Percentiles rank a stretch among this genome's conserved stretches.
Evolutionary conservation across 2,888 invertebrate genomes (phyloP).

Genomic region (Panopea generosa): DNA sequence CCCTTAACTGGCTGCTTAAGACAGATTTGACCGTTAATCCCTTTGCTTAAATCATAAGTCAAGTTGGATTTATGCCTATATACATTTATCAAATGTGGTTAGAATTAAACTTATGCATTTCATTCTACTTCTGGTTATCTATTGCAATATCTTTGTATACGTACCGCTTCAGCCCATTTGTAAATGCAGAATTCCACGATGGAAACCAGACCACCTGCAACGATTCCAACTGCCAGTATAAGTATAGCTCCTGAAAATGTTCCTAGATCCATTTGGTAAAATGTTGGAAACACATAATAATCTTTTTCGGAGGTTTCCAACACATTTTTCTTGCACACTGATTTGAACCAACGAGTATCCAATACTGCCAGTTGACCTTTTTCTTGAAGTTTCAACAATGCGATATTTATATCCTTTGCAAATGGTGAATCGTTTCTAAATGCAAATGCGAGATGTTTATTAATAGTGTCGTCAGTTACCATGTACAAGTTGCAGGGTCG

Average conservation of each 20-base stretch:
- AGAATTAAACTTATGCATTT: too few relatives aligned
- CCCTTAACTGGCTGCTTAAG: too few relatives aligned
- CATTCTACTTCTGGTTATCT: too few relatives aligned
- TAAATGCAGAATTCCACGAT: constrained; percentile 70
- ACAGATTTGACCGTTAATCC: too few relatives aligned
- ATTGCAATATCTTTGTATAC: too few relatives aligned
- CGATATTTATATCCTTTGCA: constrained; percentile 50
- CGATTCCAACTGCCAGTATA: constrained; percentile 70
- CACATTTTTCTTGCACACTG: constrained; percentile 62
- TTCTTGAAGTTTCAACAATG: constrained; percentile 65
- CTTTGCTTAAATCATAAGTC: too few relatives aligned
- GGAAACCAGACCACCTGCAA: constrained; percentile 71
- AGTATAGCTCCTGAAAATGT: constrained; percentile 76
- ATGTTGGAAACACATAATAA: constrained; percentile 46
- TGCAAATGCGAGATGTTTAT: constrained; percentile 67
- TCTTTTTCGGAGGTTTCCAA: constrained; percentile 44
- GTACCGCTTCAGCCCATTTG: constrained; percentile 75
- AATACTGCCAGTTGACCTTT: constrained; percentile 64
- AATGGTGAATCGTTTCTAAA: constrained; percentile 50
- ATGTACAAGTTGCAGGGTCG: constrained; percentile 76
- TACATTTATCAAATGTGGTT: too few relatives aligned
- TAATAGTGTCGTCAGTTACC: constrained; percentile 62
- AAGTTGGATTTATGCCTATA: too few relatives aligned
- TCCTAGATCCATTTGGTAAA: constrained; percentile 68
- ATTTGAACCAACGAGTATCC: constrained; percentile 74